Percentiles rank a stretch among this genome's conserved stretches.
These are phyloP conservation scores for Phania funesta DNA, from an alignment of 2,888 invertebrate genomes.

Conservation along the genomic window DNA sequence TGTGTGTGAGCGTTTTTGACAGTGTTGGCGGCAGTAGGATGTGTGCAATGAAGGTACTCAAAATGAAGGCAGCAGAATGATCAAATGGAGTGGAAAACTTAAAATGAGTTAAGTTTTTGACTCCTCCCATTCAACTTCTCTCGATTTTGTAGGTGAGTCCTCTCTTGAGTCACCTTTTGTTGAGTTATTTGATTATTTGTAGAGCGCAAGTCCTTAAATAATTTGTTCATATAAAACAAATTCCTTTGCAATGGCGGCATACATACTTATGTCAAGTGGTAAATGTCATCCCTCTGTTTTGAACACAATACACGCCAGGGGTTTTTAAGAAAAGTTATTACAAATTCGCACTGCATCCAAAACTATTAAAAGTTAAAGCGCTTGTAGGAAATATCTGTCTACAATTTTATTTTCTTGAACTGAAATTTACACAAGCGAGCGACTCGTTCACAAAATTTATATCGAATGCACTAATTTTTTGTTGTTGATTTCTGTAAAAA, in stretches of 20 bases:
- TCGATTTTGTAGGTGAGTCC: neutral
- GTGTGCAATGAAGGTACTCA: no score
- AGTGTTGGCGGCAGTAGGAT: no score
- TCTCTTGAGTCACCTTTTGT: neutral
- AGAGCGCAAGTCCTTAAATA: neutral
- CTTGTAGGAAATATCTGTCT: no score
- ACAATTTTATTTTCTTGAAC: no score
- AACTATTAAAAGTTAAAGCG: no score
- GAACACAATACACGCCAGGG: no score
- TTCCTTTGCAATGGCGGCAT: neutral
- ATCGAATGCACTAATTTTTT: no score
- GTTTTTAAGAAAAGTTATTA: no score
- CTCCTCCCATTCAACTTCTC: neutral
- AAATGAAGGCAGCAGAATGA: constrained; percentile 28
- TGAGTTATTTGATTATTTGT: neutral
- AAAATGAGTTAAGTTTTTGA: neutral
- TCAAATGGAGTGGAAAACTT: neutral
- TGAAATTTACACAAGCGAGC: no score
- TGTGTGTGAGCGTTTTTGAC: neutral
- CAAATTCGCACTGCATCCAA: no score
- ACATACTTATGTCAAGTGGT: neutral
- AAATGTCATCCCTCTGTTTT: neutral
- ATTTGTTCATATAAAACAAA: neutral
- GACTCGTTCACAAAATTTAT: no score
- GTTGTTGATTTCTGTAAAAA: no score